Evolutionary conservation across 2,113 vertebrate genomes (phyloP), one percentile per base, ranked within the genome.

Genomic region (Onychostruthus taczanowskii): DNA sequence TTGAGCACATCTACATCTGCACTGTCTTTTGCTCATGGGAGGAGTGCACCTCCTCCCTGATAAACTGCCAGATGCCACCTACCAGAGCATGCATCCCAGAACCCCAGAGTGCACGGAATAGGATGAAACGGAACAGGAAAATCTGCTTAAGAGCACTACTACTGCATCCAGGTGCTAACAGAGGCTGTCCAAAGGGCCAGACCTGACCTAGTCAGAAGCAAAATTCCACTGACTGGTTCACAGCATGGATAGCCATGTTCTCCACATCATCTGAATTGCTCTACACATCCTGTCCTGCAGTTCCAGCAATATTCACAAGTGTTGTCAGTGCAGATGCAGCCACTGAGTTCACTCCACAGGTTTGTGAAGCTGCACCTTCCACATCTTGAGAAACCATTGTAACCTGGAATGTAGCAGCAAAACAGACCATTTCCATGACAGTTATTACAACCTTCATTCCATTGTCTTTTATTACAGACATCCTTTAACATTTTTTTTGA

Each of bases 171-270:
- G 7, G 33, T 47, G 56, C 83, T 46, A 17, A 30, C 33, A 24
- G 56, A 68, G 27, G 15, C 46, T 39, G 33, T 28, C 28, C 44
- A 72, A 64, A 50, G 4, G 4, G 31, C 44, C 49, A 21, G 6
- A 23, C 44, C 41, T 19, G 23, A 74, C 28, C 44, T 22, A 21
- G 17, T 9, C 39, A 66, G 58, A 72, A 66, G 47, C 23, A 41
- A 5, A 53, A 41, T 41, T 33, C 26, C 13, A 41, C 52, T 4
- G 26, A 43, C 7, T 5, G 2, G 6, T 6, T 58, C 20, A 28
- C 37, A 23, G 33, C 0, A 0, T 5, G 9, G 28, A n/a, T 35
- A 58, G 24, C 5, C 2, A 3, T 1, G 2, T 16, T 26, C 52
- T n/a, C 11, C 46, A 30, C 39, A 28, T 37, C n/a, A 35, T 6